Evolutionary conservation across 2,888 invertebrate genomes (phyloP).

Genomic region (Lacanobia oleracea): DNA sequence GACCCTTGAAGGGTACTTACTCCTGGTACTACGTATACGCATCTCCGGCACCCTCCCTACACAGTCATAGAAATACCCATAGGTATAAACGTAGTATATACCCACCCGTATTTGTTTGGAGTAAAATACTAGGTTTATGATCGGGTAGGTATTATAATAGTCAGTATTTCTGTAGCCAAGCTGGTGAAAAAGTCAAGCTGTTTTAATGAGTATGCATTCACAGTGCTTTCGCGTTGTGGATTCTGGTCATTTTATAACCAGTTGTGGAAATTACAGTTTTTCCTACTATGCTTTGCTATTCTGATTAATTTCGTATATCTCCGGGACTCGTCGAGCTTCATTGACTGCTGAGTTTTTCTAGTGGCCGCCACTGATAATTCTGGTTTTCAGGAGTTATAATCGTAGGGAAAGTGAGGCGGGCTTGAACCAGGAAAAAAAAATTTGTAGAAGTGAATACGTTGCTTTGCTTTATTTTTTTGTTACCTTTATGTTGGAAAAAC

Average conservation of each 20-base stretch:
- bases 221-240: too few relatives aligned
- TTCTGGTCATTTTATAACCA: too few relatives aligned
- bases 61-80: not conserved
- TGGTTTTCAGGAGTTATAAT: too few relatives aligned
- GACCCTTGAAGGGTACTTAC: slow-evolving; percentile 15
- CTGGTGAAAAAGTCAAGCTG: not conserved
- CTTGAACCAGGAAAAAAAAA: too few relatives aligned
- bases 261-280: too few relatives aligned
- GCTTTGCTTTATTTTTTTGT: not conserved
- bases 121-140: slow-evolving; percentile 9
- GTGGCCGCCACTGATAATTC: too few relatives aligned
- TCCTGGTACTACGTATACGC: slow-evolving; percentile 7
- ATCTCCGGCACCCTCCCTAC: not conserved
- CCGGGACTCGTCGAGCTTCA: too few relatives aligned
- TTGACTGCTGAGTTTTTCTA: too few relatives aligned
- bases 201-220: not conserved
- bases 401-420: too few relatives aligned
- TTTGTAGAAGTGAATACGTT: not conserved
- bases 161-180: not conserved
- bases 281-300: too few relatives aligned
- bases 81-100: too few relatives aligned
- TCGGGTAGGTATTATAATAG: not conserved
- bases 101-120: slow-evolving; percentile 2
- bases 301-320: too few relatives aligned
- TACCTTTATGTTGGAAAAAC: not conserved